Evolutionary conservation across 2,888 invertebrate species (phyloP), one percentile per base, ranked within the genome.

Genomic region (Hirtodrosophila confusa): DNA sequence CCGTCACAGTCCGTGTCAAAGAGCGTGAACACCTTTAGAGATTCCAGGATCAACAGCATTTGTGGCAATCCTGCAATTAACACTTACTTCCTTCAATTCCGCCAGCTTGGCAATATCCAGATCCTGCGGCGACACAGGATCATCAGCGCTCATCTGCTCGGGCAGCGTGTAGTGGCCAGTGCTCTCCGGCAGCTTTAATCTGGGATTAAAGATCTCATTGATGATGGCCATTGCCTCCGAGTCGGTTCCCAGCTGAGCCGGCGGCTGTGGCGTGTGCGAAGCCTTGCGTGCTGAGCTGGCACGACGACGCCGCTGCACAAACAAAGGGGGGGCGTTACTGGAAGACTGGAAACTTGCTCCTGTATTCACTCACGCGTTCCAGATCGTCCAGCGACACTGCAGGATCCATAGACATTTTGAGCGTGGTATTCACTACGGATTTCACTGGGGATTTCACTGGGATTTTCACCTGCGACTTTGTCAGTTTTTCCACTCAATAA

Each of bases 1-100:
- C 95, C 95, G 80, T 95, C 94, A 24, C 93, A 93, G 74, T 95
- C 93, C 87, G 94, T 90, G 77, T 95, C 95, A 70, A 95, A 94
- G 4, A 95, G 91, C 41, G 93, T 91, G 85, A 95, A 95, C 1
- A 93, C 94, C 94, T 94, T 70, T 55, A 27, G 27, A 8, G 11
- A 36, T 45, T 7, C 24, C 43, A 31, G 17, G 37, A 51, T 51
- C 60, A 65, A 29, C 12, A 58, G 27, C 17, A 45, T 41, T 44
- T 39, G 10, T 0, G 4, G 9, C 6, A 17, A 5, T 9, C 17
- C 10, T 35, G 5, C 40, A n/a, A 35, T 11, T 10, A 17, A 31
- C 31, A 67, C 74, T 78, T 91, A 94, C 94, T 93, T 94, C 94
- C 90, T 94, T 94, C n/a, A 94, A 89, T 86, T 94, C 94, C 60